These are phyloP conservation scores for Bursaphelenchus okinawaensis DNA, from an alignment of 2,888 invertebrate genomes.

Conservation along the genomic window DNA sequence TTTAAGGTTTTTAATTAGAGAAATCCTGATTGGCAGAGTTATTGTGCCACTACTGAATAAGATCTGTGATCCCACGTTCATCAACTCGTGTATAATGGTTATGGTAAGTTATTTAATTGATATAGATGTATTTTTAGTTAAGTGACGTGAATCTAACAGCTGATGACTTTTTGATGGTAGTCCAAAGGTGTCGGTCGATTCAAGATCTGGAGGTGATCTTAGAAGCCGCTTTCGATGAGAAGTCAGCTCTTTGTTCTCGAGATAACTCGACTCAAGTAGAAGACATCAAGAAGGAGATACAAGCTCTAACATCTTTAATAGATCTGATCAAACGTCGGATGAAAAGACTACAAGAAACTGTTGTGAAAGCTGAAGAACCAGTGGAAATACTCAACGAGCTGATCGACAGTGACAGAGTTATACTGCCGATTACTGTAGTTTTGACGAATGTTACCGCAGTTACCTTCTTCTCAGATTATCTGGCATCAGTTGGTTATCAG, in stretches of 20 bases:
- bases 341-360: slow-evolving; percentile 8
- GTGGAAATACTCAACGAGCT: not conserved
- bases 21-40: slow-evolving; percentile 62
- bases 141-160: slow-evolving; percentile 72
- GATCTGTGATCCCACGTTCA: slow-evolving; percentile 81
- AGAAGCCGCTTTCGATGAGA: slow-evolving; percentile 75
- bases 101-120: slow-evolving; percentile 68
- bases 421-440: slow-evolving; percentile 69
- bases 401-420: not conserved
- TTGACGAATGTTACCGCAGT: slow-evolving; percentile 73
- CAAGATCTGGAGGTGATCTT: slow-evolving; percentile 77
- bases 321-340: slow-evolving; percentile 62
- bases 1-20: slow-evolving; percentile 68
- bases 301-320: not conserved
- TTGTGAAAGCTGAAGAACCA: not conserved
- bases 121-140: slow-evolving; percentile 70
- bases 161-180: slow-evolving; percentile 77
- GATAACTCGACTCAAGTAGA: slow-evolving; percentile 73
- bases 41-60: slow-evolving; percentile 70
- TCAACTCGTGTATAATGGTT: slow-evolving; percentile 82
- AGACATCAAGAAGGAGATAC: slow-evolving; percentile 62
- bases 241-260: slow-evolving; percentile 70
- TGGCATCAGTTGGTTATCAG: slow-evolving; percentile 69
- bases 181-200: slow-evolving; percentile 73
- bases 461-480: slow-evolving; percentile 72